Evolutionary conservation across 2,888 invertebrate genomes (phyloP).

Genomic region (Orthosia cruda): DNA sequence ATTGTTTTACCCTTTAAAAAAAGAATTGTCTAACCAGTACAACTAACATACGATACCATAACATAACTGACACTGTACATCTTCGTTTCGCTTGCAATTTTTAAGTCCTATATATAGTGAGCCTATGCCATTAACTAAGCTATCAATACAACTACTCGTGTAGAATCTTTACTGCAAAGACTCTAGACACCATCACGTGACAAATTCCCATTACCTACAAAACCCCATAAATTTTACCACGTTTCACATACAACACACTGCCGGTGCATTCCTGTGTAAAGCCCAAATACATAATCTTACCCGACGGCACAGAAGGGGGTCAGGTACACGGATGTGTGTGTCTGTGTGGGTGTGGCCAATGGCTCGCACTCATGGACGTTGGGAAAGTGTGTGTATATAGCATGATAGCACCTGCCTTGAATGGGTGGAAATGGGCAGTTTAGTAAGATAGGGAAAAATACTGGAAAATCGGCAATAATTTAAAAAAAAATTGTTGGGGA

Average conservation of each 20-base stretch:
- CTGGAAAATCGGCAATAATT: too few species aligned
- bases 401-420: constrained; percentile 26
- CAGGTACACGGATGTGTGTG: constrained; percentile 63
- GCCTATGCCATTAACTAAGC: too few species aligned
- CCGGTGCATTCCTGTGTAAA: constrained; percentile 73
- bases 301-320: constrained; percentile 69
- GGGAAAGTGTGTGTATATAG: constrained; percentile 63
- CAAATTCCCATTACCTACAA: neutral
- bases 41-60: too few species aligned
- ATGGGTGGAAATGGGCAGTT: constrained; percentile 26
- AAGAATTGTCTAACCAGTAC: too few species aligned
- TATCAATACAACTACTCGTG: too few species aligned
- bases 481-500: too few species aligned
- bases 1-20: too few species aligned
- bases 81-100: too few species aligned
- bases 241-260: constrained; percentile 52
- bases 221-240: constrained; percentile 28
- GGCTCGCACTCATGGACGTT: constrained; percentile 65
- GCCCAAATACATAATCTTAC: constrained; percentile 82
- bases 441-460: neutral
- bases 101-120: too few species aligned
- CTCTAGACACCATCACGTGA: neutral
- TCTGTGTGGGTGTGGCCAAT: constrained; percentile 68
- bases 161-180: neutral
- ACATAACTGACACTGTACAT: too few species aligned